These are phyloP conservation scores for Choristoneura rosaceana DNA, from an alignment of 2,888 invertebrate genomes.

Conservation along the genomic window DNA sequence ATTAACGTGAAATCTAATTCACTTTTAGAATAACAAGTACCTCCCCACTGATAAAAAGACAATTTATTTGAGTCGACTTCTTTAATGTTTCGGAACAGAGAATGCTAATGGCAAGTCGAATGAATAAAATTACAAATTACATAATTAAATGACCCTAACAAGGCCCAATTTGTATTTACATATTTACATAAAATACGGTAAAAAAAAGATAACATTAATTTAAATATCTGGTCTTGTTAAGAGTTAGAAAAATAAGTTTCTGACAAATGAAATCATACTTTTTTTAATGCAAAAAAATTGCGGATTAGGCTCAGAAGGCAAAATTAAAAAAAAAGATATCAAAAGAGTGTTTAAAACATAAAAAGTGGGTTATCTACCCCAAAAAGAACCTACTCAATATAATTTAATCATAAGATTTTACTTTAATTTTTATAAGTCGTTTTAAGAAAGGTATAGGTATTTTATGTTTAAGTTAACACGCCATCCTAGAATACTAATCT, in stretches of 20 bases:
- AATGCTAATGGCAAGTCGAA: constrained; percentile 43
- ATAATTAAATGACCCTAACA: constrained; percentile 49
- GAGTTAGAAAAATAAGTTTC: not conserved
- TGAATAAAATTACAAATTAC: constrained; percentile 45
- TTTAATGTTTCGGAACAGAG: constrained; percentile 43
- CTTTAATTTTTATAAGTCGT: too few relatives aligned
- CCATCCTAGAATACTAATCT: not conserved
- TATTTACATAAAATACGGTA: constrained; percentile 55
- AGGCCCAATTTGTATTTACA: constrained; percentile 54
- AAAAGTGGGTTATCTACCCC: too few relatives aligned
- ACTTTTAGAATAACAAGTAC: constrained; percentile 57
- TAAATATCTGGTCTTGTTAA: not conserved
- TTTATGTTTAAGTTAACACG: not conserved
- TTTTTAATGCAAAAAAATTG: too few relatives aligned
- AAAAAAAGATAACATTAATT: constrained; percentile 43
- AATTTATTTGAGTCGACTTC: constrained; percentile 54
- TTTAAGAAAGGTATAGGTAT: too few relatives aligned
- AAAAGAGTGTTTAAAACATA: too few relatives aligned
- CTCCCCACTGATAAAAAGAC: constrained; percentile 55
- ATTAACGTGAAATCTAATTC: constrained; percentile 60
- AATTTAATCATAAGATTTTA: too few relatives aligned
- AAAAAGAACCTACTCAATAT: too few relatives aligned
- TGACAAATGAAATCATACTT: too few relatives aligned
- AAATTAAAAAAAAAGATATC: too few relatives aligned
- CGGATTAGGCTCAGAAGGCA: too few relatives aligned